A percentile compares a stretch with the other conserved stretches of the same genome.
These are phyloP conservation scores for Poeciliopsis gracilis DNA, from an alignment of 2,797 vertebrate genomes.

Conservation along the genomic window DNA sequence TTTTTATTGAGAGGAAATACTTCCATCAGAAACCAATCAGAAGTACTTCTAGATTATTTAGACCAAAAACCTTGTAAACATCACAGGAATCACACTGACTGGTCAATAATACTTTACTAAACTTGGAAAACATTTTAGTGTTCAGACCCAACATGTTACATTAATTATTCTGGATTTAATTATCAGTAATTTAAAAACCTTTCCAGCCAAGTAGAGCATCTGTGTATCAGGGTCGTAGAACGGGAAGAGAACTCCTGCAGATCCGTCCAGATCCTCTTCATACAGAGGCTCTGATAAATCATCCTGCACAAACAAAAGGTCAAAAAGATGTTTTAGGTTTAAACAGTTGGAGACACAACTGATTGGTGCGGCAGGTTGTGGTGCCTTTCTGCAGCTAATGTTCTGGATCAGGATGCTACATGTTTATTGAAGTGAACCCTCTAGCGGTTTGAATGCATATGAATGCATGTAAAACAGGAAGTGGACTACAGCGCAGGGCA, in stretches of 20 bases:
- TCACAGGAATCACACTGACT: neutral
- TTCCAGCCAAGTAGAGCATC: conserved; percentile 93
- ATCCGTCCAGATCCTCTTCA: conserved; percentile 91
- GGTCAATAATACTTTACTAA: neutral
- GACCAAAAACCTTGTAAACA: neutral
- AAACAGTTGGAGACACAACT: neutral
- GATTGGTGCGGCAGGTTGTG: too few relatives aligned
- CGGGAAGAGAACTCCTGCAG: conserved; percentile 90
- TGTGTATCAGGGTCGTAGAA: conserved; percentile 91
- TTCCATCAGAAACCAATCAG: neutral
- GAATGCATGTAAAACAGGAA: too few relatives aligned
- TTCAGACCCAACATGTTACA: neutral
- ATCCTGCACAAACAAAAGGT: conserved; percentile 72
- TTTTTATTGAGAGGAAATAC: neutral
- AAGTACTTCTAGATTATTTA: neutral
- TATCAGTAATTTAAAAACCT: conserved; percentile 70
- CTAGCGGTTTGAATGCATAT: too few relatives aligned
- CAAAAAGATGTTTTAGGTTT: neutral
- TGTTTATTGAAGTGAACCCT: too few relatives aligned
- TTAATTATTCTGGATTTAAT: too few relatives aligned
- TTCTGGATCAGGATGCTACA: too few relatives aligned
- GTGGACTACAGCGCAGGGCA: too few relatives aligned
- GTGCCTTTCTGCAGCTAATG: too few relatives aligned
- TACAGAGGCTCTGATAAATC: conserved; percentile 85
- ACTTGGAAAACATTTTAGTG: neutral